Conservation (phyloP, 2,888 invertebrate species). For the Clanis bilineata region DNA sequence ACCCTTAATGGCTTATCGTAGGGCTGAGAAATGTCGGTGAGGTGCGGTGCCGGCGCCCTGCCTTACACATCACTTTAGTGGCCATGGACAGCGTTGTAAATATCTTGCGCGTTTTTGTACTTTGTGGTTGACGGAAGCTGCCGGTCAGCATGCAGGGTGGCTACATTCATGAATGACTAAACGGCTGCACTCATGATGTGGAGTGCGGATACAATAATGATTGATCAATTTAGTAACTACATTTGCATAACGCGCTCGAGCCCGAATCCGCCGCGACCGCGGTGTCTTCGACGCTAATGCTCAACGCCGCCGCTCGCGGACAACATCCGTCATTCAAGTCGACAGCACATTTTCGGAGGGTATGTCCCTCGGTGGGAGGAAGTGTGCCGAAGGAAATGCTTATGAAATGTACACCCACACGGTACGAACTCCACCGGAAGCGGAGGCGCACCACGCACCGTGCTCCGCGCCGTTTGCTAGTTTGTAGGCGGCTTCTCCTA, state of each 20-base stretch:
- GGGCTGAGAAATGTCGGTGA: constrained; percentile 58
- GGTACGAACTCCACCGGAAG: constrained; percentile 56
- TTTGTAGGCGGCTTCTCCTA: constrained; percentile 44
- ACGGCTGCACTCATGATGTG: constrained; percentile 31
- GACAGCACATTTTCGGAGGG: constrained; percentile 25
- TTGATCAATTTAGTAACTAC: constrained; percentile 52
- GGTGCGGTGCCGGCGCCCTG: constrained; percentile 13
- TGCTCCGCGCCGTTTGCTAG: constrained; percentile 30
- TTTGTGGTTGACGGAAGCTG: not conserved
- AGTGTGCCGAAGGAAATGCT: constrained; percentile 67
- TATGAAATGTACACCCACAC: constrained; percentile 71
- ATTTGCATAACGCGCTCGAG: constrained; percentile 52
- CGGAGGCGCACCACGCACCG: constrained; percentile 59
- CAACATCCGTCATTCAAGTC: not conserved
- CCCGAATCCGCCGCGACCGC: constrained; percentile 44
- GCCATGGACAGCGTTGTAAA: not conserved
- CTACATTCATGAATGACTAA: constrained; percentile 41
- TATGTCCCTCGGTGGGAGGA: constrained; percentile 55
- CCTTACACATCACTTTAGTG: not conserved
- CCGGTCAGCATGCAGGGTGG: constrained; percentile 16
- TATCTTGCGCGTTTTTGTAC: not conserved
- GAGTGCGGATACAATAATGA: constrained; percentile 53
- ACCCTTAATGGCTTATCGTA: constrained; percentile 74
- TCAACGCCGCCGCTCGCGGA: not conserved
- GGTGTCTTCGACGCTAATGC: not conserved